Conservation (phyloP, 2,797 vertebrate genomes). For the Aeoliscus strigatus region DNA sequence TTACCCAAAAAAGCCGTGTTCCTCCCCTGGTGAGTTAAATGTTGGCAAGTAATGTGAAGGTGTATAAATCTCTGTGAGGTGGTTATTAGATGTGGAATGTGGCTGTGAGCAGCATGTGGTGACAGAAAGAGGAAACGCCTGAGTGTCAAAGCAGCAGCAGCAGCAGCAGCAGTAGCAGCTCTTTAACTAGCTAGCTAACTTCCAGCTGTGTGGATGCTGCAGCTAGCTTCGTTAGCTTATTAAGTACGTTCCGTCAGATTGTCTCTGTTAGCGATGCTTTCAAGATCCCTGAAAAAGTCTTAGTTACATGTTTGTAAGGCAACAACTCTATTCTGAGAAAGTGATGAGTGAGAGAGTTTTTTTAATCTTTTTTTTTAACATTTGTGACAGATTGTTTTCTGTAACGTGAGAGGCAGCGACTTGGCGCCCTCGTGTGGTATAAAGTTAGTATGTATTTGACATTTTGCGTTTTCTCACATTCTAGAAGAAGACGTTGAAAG, state of each 20-base stretch:
- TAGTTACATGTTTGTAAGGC: too few species aligned
- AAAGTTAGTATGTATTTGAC: not conserved
- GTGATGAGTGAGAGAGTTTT: too few species aligned
- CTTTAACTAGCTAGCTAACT: not conserved
- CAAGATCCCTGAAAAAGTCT: too few species aligned
- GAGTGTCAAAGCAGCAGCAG: conserved; percentile 18
- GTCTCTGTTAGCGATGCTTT: too few species aligned
- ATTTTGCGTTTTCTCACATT: not conserved
- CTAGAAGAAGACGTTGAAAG: too few species aligned
- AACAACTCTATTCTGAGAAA: too few species aligned
- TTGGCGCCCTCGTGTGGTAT: not conserved
- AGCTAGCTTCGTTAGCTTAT: too few species aligned
- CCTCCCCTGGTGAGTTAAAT: not conserved
- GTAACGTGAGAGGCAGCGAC: too few species aligned
- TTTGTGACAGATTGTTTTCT: too few species aligned
- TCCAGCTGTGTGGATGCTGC: not conserved
- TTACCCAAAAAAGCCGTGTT: not conserved
- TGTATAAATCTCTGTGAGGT: conserved; percentile 1
- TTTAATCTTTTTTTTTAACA: too few species aligned
- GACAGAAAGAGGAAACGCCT: conserved; percentile 48
- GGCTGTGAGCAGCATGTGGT: conserved; percentile 33
- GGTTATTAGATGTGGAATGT: conserved; percentile 13
- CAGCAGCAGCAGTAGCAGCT: conserved; percentile 23
- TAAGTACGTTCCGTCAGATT: too few species aligned
- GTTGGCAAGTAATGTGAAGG: conserved; percentile 7